Percentiles rank a stretch among this genome's conserved stretches.
Conservation (phyloP, 2,888 invertebrate species). For the Hydraecia micacea region DNA sequence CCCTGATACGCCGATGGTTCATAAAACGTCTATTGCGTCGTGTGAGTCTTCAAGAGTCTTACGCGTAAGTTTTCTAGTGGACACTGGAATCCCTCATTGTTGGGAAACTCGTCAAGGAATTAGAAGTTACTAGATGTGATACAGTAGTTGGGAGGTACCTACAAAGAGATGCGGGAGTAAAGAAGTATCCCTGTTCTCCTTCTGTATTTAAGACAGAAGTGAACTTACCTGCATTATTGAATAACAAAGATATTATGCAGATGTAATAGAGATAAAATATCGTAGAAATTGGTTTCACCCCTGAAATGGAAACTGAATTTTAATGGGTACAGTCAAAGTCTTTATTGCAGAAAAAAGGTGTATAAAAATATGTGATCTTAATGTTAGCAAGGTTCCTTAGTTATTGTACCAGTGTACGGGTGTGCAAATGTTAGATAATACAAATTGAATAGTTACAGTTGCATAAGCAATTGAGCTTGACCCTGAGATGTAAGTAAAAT, state of each 20-base stretch:
- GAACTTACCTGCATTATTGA: background rate
- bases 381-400: background rate
- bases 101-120: slow-evolving; percentile 33
- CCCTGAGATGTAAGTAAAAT: background rate
- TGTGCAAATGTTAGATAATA: background rate
- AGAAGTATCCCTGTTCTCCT: background rate
- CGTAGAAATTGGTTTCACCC: background rate
- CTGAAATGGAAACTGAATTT: background rate
- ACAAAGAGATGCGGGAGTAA: background rate
- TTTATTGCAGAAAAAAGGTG: background rate
- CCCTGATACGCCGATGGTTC: slow-evolving; percentile 56
- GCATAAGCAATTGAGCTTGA: background rate
- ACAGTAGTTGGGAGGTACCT: background rate
- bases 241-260: background rate
- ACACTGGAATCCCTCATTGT: slow-evolving; percentile 61
- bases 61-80: slow-evolving; percentile 68
- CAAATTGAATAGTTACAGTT: background rate
- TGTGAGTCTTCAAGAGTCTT: slow-evolving; percentile 65
- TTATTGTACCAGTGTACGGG: too few species aligned
- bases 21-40: slow-evolving; percentile 68
- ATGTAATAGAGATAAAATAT: background rate
- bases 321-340: background rate
- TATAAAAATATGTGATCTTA: background rate
- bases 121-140: slow-evolving; percentile 38
- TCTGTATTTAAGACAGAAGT: background rate